Evolutionary conservation across 2,113 vertebrate species (phyloP).

Genomic region (Hemiprocne comata): DNA sequence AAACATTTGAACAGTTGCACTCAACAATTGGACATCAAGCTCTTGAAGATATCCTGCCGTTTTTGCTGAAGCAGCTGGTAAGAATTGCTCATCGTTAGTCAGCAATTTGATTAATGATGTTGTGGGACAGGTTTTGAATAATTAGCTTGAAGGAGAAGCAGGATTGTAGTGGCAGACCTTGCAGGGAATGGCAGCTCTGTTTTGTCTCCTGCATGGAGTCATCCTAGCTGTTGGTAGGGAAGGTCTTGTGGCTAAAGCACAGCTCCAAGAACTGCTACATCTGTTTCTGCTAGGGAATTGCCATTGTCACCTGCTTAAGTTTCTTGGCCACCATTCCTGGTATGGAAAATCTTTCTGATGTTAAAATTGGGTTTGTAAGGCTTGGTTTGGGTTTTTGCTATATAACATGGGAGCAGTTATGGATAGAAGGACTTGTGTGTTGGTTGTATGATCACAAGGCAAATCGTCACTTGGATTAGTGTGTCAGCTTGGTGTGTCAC

Average conservation of each 20-base stretch:
- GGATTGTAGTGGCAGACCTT: not conserved
- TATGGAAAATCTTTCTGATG: not conserved
- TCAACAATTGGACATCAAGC: slow-evolving; percentile 97
- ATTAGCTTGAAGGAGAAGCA: not conserved
- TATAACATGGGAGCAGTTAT: not conserved
- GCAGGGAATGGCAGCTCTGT: not conserved
- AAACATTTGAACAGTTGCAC: slow-evolving; percentile 98
- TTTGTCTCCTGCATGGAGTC: not conserved
- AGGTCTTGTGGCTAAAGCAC: not conserved
- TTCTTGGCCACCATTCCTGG: not conserved
- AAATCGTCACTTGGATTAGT: not conserved
- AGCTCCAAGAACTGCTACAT: not conserved
- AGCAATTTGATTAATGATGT: not conserved
- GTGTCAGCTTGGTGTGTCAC: not conserved
- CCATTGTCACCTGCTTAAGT: not conserved
- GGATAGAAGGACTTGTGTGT: not conserved
- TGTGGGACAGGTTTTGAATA: slow-evolving; percentile 16
- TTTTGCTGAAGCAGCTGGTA: slow-evolving; percentile 93
- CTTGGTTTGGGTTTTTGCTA: not conserved
- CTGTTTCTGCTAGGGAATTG: not conserved
- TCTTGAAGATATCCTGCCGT: slow-evolving; percentile 94
- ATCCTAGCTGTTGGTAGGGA: not conserved
- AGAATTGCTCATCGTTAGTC: slow-evolving; percentile 27
- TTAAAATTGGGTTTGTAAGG: not conserved
- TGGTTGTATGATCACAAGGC: not conserved